Percentiles rank a stretch among this genome's conserved stretches.
Conservation (phyloP, 2,888 invertebrate genomes). For the Melikaiella ostensackeni region DNA sequence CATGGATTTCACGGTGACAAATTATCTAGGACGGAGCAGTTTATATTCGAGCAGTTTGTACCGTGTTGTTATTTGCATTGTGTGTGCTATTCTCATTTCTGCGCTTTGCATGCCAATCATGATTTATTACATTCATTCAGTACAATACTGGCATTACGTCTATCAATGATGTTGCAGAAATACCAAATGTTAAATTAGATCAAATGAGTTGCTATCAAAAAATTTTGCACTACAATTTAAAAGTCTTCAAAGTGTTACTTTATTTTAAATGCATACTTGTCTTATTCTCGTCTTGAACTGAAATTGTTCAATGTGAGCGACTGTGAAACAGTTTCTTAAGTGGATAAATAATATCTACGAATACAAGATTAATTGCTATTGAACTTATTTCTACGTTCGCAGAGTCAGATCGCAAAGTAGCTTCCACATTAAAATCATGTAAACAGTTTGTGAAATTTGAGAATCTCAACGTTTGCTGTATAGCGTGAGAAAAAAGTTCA, state of each 20-base stretch:
- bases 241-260: not conserved
- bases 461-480: too few relatives aligned
- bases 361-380: too few relatives aligned
- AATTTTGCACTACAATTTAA: not conserved
- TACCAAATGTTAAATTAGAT: not conserved
- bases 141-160: conserved; percentile 34
- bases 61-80: conserved; percentile 60
- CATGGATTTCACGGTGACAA: conserved; percentile 72
- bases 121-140: conserved; percentile 50
- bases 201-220: not conserved
- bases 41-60: conserved; percentile 68
- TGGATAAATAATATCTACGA: too few relatives aligned
- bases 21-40: conserved; percentile 71
- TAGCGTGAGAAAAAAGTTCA: too few relatives aligned
- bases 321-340: too few relatives aligned
- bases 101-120: conserved; percentile 41
- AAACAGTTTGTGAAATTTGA: too few relatives aligned
- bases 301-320: too few relatives aligned
- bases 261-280: not conserved
- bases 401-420: too few relatives aligned
- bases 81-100: conserved; percentile 45
- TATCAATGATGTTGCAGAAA: conserved; percentile 23
- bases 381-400: too few relatives aligned
- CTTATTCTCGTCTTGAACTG: too few relatives aligned
- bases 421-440: too few relatives aligned